These are phyloP conservation scores for Lophius piscatorius DNA, from an alignment of 2,113 vertebrate species.

Conservation along the genomic window DNA sequence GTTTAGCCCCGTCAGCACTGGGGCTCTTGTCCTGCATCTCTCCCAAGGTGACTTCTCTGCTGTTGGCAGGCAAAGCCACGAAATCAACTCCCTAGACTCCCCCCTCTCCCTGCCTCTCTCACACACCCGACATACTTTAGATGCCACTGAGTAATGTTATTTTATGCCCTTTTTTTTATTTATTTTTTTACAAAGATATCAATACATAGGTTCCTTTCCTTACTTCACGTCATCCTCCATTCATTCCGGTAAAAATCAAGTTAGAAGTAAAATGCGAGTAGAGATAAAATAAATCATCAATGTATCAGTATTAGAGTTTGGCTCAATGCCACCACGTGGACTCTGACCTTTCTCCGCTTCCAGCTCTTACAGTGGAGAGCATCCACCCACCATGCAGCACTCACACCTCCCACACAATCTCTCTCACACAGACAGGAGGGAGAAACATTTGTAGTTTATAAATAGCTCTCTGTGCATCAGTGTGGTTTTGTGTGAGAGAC, in stretches of 20 bases:
- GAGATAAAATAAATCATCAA: neutral
- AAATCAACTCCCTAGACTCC: constrained; percentile 28
- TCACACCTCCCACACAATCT: constrained; percentile 56
- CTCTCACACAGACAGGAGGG: constrained; percentile 43
- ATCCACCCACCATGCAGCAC: constrained; percentile 49
- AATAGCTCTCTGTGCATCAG: constrained; percentile 40
- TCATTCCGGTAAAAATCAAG: constrained; percentile 34
- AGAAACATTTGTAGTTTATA: constrained; percentile 23
- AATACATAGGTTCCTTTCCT: constrained; percentile 8
- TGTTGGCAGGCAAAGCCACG: constrained; percentile 62
- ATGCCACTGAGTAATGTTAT: constrained; percentile 22
- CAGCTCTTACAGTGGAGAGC: constrained; percentile 50
- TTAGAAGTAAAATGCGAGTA: constrained; percentile 10
- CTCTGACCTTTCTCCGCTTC: constrained; percentile 58
- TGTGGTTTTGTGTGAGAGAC: constrained; percentile 11
- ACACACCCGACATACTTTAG: constrained; percentile 38
- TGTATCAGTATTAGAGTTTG: constrained; percentile 30
- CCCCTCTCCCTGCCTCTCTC: constrained; percentile 35
- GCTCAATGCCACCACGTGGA: constrained; percentile 36
- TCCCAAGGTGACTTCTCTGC: constrained; percentile 73
- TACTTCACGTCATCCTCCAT: neutral
- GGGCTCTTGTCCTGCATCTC: constrained; percentile 44
- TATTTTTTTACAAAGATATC: constrained; percentile 17
- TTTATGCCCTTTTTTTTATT: constrained; percentile 5
- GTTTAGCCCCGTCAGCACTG: constrained; percentile 66